phyloP scores from a whole-genome alignment of 1,140 invertebrate genomes.

The Drosophila persimilis region DNA sequence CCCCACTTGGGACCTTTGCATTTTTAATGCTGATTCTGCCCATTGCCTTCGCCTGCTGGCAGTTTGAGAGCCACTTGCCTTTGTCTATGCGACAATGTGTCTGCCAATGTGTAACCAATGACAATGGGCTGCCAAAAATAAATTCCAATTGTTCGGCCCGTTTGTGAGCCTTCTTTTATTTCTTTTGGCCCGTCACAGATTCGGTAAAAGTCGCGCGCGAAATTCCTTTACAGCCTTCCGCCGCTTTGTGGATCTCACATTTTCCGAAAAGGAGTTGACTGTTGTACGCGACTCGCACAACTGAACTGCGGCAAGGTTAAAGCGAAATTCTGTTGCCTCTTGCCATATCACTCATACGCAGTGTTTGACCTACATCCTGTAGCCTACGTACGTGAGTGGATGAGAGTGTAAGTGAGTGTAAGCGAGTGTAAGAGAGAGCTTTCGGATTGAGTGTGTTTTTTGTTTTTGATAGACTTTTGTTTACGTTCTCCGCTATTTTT shows the following conservation, averaged over 20 bases:
- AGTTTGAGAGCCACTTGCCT: slow-evolving; percentile 38
- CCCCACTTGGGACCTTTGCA: slow-evolving; percentile 61
- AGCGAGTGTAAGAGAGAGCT: slow-evolving; percentile 38
- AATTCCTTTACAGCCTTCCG: slow-evolving; percentile 31
- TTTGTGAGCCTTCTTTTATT: slow-evolving; percentile 28
- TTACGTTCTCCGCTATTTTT: slow-evolving; percentile 74
- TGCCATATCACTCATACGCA: slow-evolving; percentile 66
- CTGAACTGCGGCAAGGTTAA: slow-evolving; percentile 48
- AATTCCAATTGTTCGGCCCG: slow-evolving; percentile 40
- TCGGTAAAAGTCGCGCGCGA: slow-evolving; percentile 55
- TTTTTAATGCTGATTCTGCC: slow-evolving; percentile 54
- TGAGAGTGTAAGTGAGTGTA: slow-evolving; percentile 4
- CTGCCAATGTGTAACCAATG: slow-evolving; percentile 9
- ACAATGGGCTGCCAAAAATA: slow-evolving; percentile 55
- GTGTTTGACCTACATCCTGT: slow-evolving; percentile 67
- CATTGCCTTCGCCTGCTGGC: slow-evolving; percentile 17
- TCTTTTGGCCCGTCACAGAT: slow-evolving; percentile 20
- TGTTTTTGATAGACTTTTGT: slow-evolving; percentile 36
- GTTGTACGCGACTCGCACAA: slow-evolving; percentile 56
- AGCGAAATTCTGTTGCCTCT: slow-evolving; percentile 13
- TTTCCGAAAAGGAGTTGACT: slow-evolving; percentile 23
- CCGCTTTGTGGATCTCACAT: slow-evolving; percentile 14
- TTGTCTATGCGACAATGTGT: slow-evolving; percentile 12
- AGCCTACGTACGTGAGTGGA: neutral
- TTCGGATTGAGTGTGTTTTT: slow-evolving; percentile 6